Evolutionary conservation across 2,113 vertebrate genomes (phyloP).

Genomic region (Sarotherodon lohbergeri): DNA sequence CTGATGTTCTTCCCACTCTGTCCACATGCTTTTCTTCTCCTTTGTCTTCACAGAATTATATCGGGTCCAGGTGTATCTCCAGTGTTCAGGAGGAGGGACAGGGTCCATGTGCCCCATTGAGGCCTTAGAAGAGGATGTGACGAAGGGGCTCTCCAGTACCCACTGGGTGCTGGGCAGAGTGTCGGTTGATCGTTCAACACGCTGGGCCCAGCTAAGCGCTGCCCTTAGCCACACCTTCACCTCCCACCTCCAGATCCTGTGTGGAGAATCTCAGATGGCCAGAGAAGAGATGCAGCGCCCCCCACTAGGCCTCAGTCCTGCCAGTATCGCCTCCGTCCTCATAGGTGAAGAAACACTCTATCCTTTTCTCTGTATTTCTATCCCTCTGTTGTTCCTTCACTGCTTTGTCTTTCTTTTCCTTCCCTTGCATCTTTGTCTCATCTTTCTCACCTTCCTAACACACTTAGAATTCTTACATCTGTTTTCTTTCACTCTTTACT

Average conservation of each 20-base stretch:
- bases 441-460: neutral
- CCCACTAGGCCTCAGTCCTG: conserved; percentile 40
- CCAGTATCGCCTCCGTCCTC: conserved; percentile 41
- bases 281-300: conserved; percentile 27
- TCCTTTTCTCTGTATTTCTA: neutral
- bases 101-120: conserved; percentile 31
- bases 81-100: neutral
- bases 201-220: conserved; percentile 49
- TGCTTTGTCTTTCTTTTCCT: neutral
- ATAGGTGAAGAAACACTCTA: conserved; percentile 41
- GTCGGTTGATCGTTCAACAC: conserved; percentile 8
- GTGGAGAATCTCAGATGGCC: neutral
- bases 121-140: conserved; percentile 27
- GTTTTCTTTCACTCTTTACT: neutral
- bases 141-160: neutral
- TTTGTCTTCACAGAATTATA: conserved; percentile 43
- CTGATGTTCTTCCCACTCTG: neutral
- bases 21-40: neutral
- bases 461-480: neutral
- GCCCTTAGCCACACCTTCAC: conserved; percentile 33
- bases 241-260: conserved; percentile 50
- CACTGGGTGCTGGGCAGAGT: conserved; percentile 35
- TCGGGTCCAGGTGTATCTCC: conserved; percentile 52
- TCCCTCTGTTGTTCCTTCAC: neutral
- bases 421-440: neutral